phyloP scores from a whole-genome alignment of 2,888 invertebrate species.

The Ophion costatus region DNA sequence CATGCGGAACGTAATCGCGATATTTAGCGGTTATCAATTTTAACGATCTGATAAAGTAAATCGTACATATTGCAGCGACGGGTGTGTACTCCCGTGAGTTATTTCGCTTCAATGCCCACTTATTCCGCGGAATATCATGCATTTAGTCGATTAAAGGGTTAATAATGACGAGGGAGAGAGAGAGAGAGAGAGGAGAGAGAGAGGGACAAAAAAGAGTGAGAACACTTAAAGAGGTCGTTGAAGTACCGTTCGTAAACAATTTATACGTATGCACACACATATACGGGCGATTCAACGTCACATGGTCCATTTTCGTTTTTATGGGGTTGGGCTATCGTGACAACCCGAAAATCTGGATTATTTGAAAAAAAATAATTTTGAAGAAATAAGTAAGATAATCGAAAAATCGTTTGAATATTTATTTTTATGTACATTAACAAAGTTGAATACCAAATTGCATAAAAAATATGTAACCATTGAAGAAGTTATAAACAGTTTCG shows the following conservation, averaged over 20 bases:
- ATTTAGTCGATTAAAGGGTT: slow-evolving; percentile 42
- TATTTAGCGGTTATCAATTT: slow-evolving; percentile 15
- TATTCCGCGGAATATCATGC: slow-evolving; percentile 41
- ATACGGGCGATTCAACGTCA: not conserved
- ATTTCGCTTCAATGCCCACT: slow-evolving; percentile 26
- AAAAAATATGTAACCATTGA: too few relatives aligned
- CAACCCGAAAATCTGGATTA: too few relatives aligned
- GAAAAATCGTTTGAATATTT: too few relatives aligned
- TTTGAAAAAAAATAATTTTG: too few relatives aligned
- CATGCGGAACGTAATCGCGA: slow-evolving; percentile 10
- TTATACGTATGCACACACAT: slow-evolving; percentile 17
- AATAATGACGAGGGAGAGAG: slow-evolving; percentile 24
- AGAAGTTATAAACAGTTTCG: too few relatives aligned
- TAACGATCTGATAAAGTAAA: slow-evolving; percentile 28
- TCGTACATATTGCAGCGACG: not conserved
- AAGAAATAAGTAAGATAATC: too few relatives aligned
- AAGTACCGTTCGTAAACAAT: slow-evolving; percentile 50
- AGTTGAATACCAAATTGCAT: too few relatives aligned
- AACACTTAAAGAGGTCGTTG: slow-evolving; percentile 28
- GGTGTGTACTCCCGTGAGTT: slow-evolving; percentile 14
- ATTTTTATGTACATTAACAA: too few relatives aligned
- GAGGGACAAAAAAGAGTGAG: slow-evolving; percentile 7
- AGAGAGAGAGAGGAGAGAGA: slow-evolving; percentile 5
- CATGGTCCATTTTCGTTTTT: not conserved
- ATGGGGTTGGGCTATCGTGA: too few relatives aligned